Evolutionary conservation across 2,797 vertebrate genomes (phyloP).

Genomic region (Peromyscus aztecus): DNA sequence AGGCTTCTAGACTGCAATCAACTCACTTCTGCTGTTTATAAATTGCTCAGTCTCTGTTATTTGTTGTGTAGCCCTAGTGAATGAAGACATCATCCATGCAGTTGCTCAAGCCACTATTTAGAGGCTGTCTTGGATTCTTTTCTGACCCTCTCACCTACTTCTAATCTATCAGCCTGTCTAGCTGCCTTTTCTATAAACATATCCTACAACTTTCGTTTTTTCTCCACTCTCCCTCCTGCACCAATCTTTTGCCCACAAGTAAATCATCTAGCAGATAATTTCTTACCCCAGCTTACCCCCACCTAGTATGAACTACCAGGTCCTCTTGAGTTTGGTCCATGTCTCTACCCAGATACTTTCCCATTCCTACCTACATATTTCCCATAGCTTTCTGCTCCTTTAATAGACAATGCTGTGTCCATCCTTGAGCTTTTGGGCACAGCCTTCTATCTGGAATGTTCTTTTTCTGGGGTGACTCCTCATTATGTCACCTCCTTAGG

Average conservation of each 20-base stretch:
- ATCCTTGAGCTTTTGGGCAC: background rate
- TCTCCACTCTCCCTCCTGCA: background rate
- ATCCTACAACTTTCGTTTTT: slow-evolving; percentile 27
- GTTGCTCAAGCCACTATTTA: background rate
- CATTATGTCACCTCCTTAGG: background rate
- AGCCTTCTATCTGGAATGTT: slow-evolving; percentile 25
- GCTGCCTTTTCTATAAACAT: slow-evolving; percentile 6
- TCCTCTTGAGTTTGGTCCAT: background rate
- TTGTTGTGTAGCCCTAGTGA: background rate
- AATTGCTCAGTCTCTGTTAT: background rate
- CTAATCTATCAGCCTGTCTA: background rate
- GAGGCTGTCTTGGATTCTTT: background rate
- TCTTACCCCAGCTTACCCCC: background rate
- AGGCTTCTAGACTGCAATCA: background rate
- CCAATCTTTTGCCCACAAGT: background rate
- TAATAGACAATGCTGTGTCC: background rate
- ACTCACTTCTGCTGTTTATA: background rate
- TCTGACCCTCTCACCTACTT: background rate
- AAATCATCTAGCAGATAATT: slow-evolving; percentile 25
- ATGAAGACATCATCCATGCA: background rate
- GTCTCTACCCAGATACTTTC: background rate
- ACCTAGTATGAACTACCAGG: background rate
- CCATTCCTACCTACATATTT: background rate
- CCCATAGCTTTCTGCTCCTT: background rate
- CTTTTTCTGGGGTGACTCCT: background rate